A percentile compares a stretch with the other conserved stretches of the same genome.
phyloP scores from a whole-genome alignment of 2,888 invertebrate genomes.

The Hirudinaria manillensis region DNA sequence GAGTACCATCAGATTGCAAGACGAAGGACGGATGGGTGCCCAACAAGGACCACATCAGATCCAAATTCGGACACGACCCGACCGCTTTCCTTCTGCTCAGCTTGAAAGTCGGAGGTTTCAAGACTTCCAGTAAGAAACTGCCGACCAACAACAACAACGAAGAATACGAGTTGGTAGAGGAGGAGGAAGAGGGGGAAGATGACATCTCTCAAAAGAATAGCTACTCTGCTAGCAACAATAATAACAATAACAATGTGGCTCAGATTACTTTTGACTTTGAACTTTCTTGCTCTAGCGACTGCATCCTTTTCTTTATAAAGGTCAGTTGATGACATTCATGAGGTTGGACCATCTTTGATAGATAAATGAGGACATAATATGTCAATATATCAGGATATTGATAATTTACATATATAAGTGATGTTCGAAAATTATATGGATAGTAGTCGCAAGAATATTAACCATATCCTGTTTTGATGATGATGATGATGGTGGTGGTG shows the following conservation, averaged over 20 bases:
- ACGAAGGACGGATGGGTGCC: conserved; percentile 57
- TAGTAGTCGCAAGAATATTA: no score
- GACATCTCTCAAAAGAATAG: conserved; percentile 2
- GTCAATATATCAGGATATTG: neutral
- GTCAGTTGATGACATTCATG: conserved; percentile 52
- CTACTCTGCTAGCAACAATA: neutral
- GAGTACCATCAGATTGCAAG: conserved; percentile 37
- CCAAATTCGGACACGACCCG: conserved; percentile 56
- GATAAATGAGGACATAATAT: neutral
- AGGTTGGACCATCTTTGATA: no score
- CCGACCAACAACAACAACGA: neutral
- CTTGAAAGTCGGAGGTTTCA: conserved; percentile 56
- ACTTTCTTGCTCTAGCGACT: conserved; percentile 56
- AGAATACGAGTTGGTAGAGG: conserved; percentile 11
- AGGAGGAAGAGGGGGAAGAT: neutral
- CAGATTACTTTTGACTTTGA: conserved; percentile 58
- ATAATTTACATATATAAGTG: no score
- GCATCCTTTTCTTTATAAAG: conserved; percentile 59
- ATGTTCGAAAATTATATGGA: no score
- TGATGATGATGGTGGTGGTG: no score
- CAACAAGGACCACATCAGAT: conserved; percentile 56
- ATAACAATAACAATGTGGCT: conserved; percentile 49
- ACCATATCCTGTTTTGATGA: no score
- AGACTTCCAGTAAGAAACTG: conserved; percentile 50
- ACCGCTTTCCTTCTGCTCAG: conserved; percentile 57